A percentile compares a stretch with the other conserved stretches of the same genome.
These are phyloP conservation scores for Saccopteryx leptura DNA, from an alignment of 2,113 vertebrate genomes.

Conservation along the genomic window DNA sequence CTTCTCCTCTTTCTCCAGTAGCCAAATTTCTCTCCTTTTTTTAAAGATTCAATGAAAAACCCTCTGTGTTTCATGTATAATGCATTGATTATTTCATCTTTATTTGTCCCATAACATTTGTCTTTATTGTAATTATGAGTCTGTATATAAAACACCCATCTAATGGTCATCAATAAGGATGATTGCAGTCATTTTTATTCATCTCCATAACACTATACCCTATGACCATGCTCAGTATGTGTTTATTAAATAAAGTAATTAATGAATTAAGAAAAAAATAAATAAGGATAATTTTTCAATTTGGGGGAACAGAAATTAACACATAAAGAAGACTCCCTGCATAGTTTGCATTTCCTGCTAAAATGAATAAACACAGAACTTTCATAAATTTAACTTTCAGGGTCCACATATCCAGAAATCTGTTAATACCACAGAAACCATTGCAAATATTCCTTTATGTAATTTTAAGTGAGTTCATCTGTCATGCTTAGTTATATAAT, in stretches of 20 bases:
- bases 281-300: background rate
- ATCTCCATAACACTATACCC: background rate
- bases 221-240: background rate
- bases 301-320: background rate
- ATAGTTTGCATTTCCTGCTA: background rate
- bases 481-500: background rate
- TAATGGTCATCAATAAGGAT: background rate
- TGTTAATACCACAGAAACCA: background rate
- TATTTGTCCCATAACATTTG: background rate
- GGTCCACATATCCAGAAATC: background rate
- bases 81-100: background rate
- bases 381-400: background rate
- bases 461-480: background rate
- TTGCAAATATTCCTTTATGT: background rate
- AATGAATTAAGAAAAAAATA: background rate
- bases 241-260: background rate
- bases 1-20: background rate
- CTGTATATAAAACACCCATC: background rate
- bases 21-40: background rate
- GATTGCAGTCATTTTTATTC: background rate
- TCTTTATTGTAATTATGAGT: background rate
- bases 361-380: background rate
- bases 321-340: background rate
- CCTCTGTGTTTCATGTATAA: background rate
- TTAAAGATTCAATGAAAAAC: background rate